phyloP scores from a whole-genome alignment of 2,113 vertebrate species.

The Picathartes gymnocephalus region DNA sequence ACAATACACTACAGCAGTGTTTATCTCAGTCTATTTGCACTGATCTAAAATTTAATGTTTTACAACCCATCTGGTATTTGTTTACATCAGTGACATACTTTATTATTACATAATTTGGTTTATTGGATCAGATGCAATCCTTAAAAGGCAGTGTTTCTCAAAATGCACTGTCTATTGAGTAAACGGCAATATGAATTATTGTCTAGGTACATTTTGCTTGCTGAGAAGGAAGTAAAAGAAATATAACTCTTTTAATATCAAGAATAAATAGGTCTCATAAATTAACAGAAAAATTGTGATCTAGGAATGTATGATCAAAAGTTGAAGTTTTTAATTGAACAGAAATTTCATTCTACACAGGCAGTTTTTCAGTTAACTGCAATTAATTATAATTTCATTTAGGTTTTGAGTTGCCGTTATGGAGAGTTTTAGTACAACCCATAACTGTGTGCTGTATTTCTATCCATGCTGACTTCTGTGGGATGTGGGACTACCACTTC shows the following conservation, averaged over 20 bases:
- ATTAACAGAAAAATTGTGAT: background rate
- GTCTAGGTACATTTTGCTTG: background rate
- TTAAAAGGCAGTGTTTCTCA: background rate
- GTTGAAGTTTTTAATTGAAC: background rate
- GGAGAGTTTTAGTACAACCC: background rate
- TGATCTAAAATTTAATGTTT: conserved; percentile 11
- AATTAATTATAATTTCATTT: background rate
- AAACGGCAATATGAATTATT: background rate
- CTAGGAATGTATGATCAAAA: background rate
- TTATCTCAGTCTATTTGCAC: background rate
- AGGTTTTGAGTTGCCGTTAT: background rate
- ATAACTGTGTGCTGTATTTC: background rate
- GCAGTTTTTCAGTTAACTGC: background rate
- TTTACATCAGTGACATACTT: conserved; percentile 11
- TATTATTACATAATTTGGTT: conserved; percentile 30
- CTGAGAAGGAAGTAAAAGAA: background rate
- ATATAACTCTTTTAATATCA: background rate
- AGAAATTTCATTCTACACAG: background rate
- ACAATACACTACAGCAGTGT: background rate
- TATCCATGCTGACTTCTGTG: background rate
- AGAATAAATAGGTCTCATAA: background rate
- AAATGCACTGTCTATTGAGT: background rate
- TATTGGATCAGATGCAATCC: background rate
- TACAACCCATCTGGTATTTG: conserved; percentile 31
- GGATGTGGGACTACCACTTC: background rate